phyloP scores from a whole-genome alignment of 2,888 invertebrate species.

The Lamellibrachia columna region DNA sequence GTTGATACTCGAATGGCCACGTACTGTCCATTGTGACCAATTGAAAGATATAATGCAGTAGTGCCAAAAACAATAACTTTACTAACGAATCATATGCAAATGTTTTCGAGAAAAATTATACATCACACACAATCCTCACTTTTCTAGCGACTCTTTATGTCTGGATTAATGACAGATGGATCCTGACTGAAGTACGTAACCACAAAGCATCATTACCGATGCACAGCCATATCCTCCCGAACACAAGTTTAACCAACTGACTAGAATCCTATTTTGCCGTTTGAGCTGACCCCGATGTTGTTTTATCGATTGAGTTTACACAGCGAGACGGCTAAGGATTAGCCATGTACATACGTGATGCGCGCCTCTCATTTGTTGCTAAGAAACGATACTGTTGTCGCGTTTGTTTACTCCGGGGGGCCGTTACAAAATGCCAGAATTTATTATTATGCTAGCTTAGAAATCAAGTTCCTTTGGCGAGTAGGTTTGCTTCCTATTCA shows the following conservation, averaged over 20 bases:
- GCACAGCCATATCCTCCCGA: neutral
- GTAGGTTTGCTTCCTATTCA: neutral
- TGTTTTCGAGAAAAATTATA: too few relatives aligned
- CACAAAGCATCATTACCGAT: neutral
- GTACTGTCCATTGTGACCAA: too few relatives aligned
- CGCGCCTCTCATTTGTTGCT: neutral
- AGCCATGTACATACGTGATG: neutral
- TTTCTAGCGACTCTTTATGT: too few relatives aligned
- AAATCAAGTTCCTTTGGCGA: neutral
- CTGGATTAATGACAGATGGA: too few relatives aligned
- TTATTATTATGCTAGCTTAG: neutral
- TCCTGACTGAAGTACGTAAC: neutral
- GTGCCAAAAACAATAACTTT: too few relatives aligned
- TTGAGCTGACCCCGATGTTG: neutral
- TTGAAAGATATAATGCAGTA: too few relatives aligned
- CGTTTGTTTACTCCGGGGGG: neutral
- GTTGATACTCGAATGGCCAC: too few relatives aligned
- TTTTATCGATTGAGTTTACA: neutral
- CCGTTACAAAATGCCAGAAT: neutral
- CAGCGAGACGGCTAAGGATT: neutral
- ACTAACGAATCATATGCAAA: too few relatives aligned
- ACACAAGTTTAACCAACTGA: neutral
- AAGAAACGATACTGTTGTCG: neutral
- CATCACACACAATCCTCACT: too few relatives aligned
- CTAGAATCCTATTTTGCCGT: neutral